Evolutionary conservation across 2,113 vertebrate genomes (phyloP).

Genomic region (Cariama cristata): DNA sequence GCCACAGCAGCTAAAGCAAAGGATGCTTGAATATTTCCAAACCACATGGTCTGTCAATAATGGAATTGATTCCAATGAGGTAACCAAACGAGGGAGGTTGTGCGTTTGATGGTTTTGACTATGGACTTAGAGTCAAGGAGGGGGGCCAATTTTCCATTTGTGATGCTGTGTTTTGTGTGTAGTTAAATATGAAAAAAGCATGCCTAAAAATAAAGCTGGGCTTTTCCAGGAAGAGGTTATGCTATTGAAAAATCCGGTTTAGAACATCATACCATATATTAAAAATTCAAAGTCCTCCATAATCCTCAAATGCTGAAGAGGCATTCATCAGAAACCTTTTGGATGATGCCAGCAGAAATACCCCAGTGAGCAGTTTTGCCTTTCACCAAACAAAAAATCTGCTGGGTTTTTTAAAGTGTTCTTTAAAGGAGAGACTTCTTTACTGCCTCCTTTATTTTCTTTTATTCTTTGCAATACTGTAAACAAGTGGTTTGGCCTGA

Average conservation of each 20-base stretch:
- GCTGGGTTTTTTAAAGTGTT: background rate
- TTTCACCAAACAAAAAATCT: background rate
- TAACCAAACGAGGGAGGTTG: conserved; percentile 38
- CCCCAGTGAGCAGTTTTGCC: background rate
- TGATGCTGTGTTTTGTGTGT: background rate
- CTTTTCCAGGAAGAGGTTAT: background rate
- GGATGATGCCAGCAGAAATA: background rate
- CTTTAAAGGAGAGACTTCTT: background rate
- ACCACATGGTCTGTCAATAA: conserved; percentile 99
- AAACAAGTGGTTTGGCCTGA: background rate
- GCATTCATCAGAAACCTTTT: background rate
- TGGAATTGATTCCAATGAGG: conserved; percentile 98
- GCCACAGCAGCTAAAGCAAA: conserved; percentile 95
- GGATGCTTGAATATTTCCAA: conserved; percentile 99
- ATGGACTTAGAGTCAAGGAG: background rate
- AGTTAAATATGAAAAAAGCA: background rate
- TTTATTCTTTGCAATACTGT: background rate
- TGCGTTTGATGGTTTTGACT: background rate
- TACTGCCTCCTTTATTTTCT: background rate
- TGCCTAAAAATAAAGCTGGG: background rate
- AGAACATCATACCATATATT: background rate
- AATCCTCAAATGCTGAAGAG: background rate
- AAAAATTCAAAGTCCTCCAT: background rate
- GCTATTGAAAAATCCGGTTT: background rate
- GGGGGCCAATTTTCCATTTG: background rate